These are phyloP conservation scores for Sebastes steindachneri DNA, from an alignment of 2,797 vertebrate genomes.

Conservation along the genomic window DNA sequence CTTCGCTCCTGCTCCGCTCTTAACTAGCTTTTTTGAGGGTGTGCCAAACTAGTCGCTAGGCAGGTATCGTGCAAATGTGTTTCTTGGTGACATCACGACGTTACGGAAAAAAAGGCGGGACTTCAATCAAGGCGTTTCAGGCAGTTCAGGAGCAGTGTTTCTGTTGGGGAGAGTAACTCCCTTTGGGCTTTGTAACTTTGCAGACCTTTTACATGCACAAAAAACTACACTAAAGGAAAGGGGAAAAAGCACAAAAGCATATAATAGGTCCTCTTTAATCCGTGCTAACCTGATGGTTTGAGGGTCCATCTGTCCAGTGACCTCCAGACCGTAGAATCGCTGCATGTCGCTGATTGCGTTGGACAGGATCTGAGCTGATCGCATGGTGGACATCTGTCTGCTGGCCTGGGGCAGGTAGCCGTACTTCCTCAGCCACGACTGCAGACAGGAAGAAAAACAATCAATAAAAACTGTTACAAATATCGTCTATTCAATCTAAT, in stretches of 20 bases:
- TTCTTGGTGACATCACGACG: too few relatives aligned
- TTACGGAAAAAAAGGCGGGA: too few relatives aligned
- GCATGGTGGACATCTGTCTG: conserved; percentile 94
- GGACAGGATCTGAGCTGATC: conserved; percentile 91
- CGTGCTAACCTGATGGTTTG: conserved; percentile 87
- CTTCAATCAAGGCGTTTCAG: too few relatives aligned
- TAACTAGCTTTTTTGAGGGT: too few relatives aligned
- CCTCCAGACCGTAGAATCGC: conserved; percentile 90
- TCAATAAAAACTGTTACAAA: background rate
- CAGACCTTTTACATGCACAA: too few relatives aligned
- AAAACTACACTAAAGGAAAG: too few relatives aligned
- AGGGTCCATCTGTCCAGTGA: conserved; percentile 89
- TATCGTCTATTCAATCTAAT: background rate
- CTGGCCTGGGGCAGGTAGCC: conserved; percentile 91
- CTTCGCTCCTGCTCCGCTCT: too few relatives aligned
- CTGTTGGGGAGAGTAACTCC: too few relatives aligned
- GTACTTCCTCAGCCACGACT: conserved; percentile 93
- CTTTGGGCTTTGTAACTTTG: too few relatives aligned
- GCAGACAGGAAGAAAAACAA: background rate
- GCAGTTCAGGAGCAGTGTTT: too few relatives aligned
- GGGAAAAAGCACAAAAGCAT: background rate
- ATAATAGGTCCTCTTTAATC: background rate
- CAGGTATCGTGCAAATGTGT: too few relatives aligned
- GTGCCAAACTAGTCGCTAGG: too few relatives aligned
- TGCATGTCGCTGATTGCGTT: conserved; percentile 92